These are phyloP conservation scores for Trissonchulus latispiculum DNA, from an alignment of 2,888 invertebrate genomes.

Conservation along the genomic window DNA sequence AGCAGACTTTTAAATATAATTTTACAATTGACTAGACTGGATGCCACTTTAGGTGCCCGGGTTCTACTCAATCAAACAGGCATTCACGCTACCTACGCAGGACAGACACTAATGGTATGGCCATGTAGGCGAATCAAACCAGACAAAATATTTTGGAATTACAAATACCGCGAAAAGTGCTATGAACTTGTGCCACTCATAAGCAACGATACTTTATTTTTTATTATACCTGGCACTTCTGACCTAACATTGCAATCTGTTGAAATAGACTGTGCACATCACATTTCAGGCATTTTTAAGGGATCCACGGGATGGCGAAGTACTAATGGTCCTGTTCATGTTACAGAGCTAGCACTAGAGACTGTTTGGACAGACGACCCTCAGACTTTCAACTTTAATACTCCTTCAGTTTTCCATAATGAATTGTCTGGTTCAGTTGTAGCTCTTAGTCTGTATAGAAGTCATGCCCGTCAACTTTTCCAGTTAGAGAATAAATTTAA, in stretches of 20 bases:
- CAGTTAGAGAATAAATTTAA: not conserved
- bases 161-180: conserved; percentile 2
- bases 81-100: conserved; percentile 14
- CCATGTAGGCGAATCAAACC: not conserved
- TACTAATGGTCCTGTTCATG: not conserved
- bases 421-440: not conserved
- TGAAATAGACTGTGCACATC: conserved; percentile 6
- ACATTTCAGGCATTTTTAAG: conserved; percentile 2
- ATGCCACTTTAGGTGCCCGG: not conserved
- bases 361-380: not conserved
- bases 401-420: not conserved
- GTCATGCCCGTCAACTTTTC: not conserved
- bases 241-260: not conserved
- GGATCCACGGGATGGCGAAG: not conserved
- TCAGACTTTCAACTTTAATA: not conserved
- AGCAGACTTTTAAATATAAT: not conserved
- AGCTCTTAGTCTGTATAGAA: not conserved
- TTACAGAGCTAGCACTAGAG: not conserved
- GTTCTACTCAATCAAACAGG: not conserved
- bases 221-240: conserved; percentile 5
- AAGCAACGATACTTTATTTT: not conserved
- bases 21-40: not conserved
- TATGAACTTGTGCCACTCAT: conserved; percentile 10
- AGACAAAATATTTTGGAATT: conserved; percentile 5
- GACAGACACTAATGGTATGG: conserved; percentile 12